Evolutionary conservation across 1,140 invertebrate genomes (phyloP).

Genomic region (Brachionus rubens): DNA sequence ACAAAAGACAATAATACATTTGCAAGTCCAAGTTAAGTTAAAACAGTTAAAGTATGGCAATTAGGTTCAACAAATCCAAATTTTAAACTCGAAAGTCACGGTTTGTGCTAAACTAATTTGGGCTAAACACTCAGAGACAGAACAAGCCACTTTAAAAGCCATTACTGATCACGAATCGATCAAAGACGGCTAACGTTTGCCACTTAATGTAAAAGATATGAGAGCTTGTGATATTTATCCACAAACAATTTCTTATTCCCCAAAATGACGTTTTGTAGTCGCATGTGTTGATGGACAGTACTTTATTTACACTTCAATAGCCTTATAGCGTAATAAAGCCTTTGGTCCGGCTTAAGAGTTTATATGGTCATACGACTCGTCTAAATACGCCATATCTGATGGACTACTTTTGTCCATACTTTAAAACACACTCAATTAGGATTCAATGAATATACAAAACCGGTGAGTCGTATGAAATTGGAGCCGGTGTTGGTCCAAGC

Average conservation of each 20-base stretch:
- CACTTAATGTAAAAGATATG: slow-evolving; percentile 94
- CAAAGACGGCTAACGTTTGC: slow-evolving; percentile 85
- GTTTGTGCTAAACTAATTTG: slow-evolving; percentile 96
- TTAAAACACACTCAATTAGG: no score
- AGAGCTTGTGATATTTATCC: slow-evolving; percentile 99
- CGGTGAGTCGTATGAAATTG: no score
- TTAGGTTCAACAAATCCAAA: slow-evolving; percentile 92
- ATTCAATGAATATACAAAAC: no score
- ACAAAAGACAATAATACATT: slow-evolving; percentile 99
- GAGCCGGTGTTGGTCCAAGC: no score
- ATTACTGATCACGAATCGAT: slow-evolving; percentile 52
- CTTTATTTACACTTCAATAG: slow-evolving; percentile 99
- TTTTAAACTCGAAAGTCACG: slow-evolving; percentile 96
- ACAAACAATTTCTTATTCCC: slow-evolving; percentile 95
- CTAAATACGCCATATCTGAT: slow-evolving; percentile 86
- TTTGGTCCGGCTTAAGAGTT: slow-evolving; percentile 98
- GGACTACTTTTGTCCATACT: no score
- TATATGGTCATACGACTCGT: slow-evolving; percentile 95
- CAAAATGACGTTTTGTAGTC: slow-evolving; percentile 94
- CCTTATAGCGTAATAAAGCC: slow-evolving; percentile 92
- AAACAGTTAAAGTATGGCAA: slow-evolving; percentile 96
- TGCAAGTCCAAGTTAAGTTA: slow-evolving; percentile 92
- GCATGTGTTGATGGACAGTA: slow-evolving; percentile 99
- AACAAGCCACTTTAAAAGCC: slow-evolving; percentile 87
- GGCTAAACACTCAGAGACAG: slow-evolving; percentile 95